A percentile compares a stretch with the other conserved stretches of the same genome.
phyloP scores from a whole-genome alignment of 2,888 invertebrate genomes.

The Prosopocoilus inquinatus region DNA sequence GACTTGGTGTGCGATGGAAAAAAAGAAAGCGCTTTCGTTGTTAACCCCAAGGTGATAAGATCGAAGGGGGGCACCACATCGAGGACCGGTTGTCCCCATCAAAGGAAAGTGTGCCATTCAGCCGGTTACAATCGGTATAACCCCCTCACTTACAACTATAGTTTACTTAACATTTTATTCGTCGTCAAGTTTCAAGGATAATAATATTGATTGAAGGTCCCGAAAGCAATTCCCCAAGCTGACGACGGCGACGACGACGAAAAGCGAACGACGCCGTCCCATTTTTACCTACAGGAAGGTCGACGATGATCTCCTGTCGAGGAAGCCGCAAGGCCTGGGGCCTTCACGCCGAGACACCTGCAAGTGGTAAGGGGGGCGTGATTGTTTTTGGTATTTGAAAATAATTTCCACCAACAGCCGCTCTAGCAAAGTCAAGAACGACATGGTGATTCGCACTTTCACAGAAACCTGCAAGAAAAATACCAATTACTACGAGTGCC shows the following conservation, averaged over 20 bases:
- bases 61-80: slow-evolving; percentile 35
- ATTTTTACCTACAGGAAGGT: slow-evolving; percentile 26
- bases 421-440: neutral
- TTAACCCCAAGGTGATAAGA: slow-evolving; percentile 31
- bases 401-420: neutral
- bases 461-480: neutral
- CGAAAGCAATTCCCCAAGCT: slow-evolving; percentile 12
- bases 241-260: neutral
- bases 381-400: neutral
- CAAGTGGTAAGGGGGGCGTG: slow-evolving; percentile 17
- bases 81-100: slow-evolving; percentile 39
- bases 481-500: too few species aligned
- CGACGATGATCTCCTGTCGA: slow-evolving; percentile 25
- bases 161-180: neutral
- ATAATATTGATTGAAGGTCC: slow-evolving; percentile 10
- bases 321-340: slow-evolving; percentile 28
- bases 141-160: neutral
- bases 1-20: slow-evolving; percentile 51
- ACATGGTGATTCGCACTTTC: neutral
- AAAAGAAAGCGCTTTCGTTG: neutral
- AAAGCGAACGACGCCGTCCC: neutral
- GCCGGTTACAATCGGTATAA: slow-evolving; percentile 53
- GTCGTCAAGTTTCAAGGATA: neutral
- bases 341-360: slow-evolving; percentile 12
- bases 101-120: slow-evolving; percentile 56